Conservation (phyloP, 2,888 invertebrate genomes). For the Heliconius sara region DNA sequence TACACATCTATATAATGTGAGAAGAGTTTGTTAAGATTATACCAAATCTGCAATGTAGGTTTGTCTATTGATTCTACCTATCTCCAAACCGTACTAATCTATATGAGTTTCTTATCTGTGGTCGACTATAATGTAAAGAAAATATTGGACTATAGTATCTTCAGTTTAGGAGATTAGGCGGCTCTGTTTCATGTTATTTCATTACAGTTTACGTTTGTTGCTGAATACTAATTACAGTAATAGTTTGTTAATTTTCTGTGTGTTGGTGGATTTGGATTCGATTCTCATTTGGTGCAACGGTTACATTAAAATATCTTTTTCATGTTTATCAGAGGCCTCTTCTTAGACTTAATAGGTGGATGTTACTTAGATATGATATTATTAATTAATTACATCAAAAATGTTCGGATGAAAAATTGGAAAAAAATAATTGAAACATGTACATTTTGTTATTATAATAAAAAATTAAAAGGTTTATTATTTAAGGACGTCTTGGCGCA, state of each 20-base stretch:
- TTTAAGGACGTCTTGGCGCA: too few relatives aligned
- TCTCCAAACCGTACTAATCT: conserved; percentile 61
- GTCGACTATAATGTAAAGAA: conserved; percentile 28
- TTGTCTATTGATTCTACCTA: conserved; percentile 64
- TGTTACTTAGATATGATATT: too few relatives aligned
- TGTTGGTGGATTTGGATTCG: neutral
- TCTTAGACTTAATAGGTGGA: too few relatives aligned
- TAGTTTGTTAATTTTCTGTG: neutral
- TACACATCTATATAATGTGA: conserved; percentile 52
- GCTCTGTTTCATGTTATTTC: conserved; percentile 11
- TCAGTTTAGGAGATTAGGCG: conserved; percentile 16
- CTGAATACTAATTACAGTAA: neutral
- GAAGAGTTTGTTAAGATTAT: conserved; percentile 71
- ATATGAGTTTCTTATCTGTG: conserved; percentile 53
- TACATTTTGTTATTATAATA: too few relatives aligned
- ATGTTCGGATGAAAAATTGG: too few relatives aligned
- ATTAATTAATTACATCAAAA: too few relatives aligned
- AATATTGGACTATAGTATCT: conserved; percentile 27
- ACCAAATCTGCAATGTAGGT: conserved; percentile 69
- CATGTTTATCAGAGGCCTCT: too few relatives aligned
- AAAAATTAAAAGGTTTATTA: too few relatives aligned
- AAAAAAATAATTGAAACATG: too few relatives aligned
- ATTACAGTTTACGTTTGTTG: neutral
- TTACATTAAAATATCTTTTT: too few relatives aligned
- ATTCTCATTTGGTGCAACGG: neutral